Conservation (phyloP, 2,113 vertebrate species). For the Chaetorhynchus papuensis region DNA sequence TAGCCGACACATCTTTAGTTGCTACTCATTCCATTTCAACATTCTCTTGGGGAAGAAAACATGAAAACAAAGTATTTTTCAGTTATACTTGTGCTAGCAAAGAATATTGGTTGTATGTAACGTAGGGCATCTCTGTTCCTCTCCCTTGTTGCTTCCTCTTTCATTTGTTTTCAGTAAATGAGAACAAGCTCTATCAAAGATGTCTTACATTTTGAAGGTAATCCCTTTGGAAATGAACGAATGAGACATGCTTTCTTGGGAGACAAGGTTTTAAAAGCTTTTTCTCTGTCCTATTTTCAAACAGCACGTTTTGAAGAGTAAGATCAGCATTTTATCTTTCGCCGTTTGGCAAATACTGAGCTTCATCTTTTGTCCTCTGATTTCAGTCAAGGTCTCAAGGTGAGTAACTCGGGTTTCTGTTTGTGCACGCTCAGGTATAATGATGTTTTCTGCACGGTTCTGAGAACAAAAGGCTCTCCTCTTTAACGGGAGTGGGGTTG, state of each 20-base stretch:
- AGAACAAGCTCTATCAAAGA: constrained; percentile 35
- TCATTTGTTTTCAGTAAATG: constrained; percentile 37
- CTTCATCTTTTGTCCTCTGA: neutral
- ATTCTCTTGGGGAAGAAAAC: neutral
- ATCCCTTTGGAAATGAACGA: neutral
- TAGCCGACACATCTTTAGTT: neutral
- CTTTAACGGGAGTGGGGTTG: neutral
- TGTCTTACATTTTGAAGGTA: constrained; percentile 24
- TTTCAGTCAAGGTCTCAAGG: neutral
- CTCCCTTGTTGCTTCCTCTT: neutral
- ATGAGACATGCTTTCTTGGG: neutral
- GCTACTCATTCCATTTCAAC: neutral
- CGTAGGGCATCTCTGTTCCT: neutral
- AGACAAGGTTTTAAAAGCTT: neutral
- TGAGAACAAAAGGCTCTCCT: neutral
- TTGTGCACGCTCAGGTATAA: neutral
- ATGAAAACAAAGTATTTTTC: constrained; percentile 1
- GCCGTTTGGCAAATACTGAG: neutral
- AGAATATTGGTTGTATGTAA: neutral
- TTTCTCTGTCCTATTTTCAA: neutral
- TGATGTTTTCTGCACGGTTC: neutral
- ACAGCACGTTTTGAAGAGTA: neutral
- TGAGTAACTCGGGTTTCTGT: neutral
- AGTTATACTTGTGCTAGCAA: neutral
- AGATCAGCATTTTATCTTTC: neutral